Evolutionary conservation across 2,888 invertebrate genomes (phyloP).

Genomic region (Nesidiocoris tenuis): DNA sequence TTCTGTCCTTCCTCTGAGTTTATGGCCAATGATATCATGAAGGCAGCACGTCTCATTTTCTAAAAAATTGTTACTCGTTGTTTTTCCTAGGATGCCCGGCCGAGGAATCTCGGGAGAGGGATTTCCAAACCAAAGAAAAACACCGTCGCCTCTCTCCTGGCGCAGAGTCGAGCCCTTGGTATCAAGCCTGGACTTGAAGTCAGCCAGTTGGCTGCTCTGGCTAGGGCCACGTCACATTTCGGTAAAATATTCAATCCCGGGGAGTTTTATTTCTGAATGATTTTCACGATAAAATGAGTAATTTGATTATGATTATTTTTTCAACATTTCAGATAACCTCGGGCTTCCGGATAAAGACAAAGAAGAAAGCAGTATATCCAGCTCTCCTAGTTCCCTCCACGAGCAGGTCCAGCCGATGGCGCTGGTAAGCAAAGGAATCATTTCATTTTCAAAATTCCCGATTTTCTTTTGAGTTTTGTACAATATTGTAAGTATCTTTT

Average conservation of each 20-base stretch:
- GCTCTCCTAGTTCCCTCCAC: constrained; percentile 44
- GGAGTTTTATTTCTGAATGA: constrained; percentile 3
- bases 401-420: constrained; percentile 37
- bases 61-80: constrained; percentile 9
- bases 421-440: constrained; percentile 19
- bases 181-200: constrained; percentile 51
- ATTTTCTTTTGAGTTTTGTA: neutral
- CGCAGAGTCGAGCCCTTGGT: constrained; percentile 81
- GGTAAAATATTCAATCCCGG: constrained; percentile 6
- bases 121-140: constrained; percentile 91
- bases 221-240: constrained; percentile 37
- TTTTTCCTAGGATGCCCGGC: constrained; percentile 67
- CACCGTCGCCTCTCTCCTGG: constrained; percentile 82
- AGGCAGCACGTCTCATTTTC: no score
- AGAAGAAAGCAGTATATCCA: constrained; percentile 46
- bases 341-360: constrained; percentile 45
- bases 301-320: no score
- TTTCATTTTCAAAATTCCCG: neutral
- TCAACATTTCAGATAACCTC: constrained; percentile 11
- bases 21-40: no score
- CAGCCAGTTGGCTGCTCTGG: constrained; percentile 45
- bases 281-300: neutral
- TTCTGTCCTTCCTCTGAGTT: no score
- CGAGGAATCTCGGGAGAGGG: constrained; percentile 80
- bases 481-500: neutral